Evolutionary conservation across 2,113 vertebrate genomes (phyloP), one percentile per base, ranked within the genome.

Genomic region (Cynocephalus volans): DNA sequence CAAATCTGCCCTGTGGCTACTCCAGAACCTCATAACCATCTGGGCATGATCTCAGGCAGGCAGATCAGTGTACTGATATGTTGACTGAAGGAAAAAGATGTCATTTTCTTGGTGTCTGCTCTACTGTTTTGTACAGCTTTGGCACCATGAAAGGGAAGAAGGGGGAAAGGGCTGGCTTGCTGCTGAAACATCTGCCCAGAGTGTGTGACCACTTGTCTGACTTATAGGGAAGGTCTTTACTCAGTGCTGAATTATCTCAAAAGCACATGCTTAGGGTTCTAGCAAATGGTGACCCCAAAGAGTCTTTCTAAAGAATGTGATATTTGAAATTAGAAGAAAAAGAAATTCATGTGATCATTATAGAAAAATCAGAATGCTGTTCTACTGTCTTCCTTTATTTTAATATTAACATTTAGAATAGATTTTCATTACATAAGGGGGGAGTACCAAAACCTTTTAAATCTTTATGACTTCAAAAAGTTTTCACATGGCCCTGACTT

Each of bases 351-450:
- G 54, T 11, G 36, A 76, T 67, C 0, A 93, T 54, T 10, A 31
- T n/a, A 86, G 41, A 70, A 75, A 83, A 93, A 92, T 75, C 8
- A 87, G 33, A 95, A 86, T 48, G 45, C 10, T 23, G 26, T 58
- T 73, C 15, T 3, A 80, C 5, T 65, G 45, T 58, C 11, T 84
- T 88, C 1, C 11, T 96, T 54, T 60, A 91, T 91, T 84, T 95
- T 77, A 87, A 50, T 26, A 60, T 95, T 77, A 87, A 50, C 31
- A 60, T 92, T 88, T 79, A 88, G 26, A 60, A 64, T 23, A 77
- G 1, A 81, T 92, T 93, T 94, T 90, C 17, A 65, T 12, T 69
- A 50, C 5, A 6, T 24, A 69, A 64, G 3, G 6, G 19, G 36
- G 17, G 72, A 92, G 15, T 7, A 41, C 4, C 1, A 60, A 70